Evolutionary conservation across 1,140 invertebrate species (phyloP), one percentile per base, ranked within the genome.

Genomic region (Apis dorsata): DNA sequence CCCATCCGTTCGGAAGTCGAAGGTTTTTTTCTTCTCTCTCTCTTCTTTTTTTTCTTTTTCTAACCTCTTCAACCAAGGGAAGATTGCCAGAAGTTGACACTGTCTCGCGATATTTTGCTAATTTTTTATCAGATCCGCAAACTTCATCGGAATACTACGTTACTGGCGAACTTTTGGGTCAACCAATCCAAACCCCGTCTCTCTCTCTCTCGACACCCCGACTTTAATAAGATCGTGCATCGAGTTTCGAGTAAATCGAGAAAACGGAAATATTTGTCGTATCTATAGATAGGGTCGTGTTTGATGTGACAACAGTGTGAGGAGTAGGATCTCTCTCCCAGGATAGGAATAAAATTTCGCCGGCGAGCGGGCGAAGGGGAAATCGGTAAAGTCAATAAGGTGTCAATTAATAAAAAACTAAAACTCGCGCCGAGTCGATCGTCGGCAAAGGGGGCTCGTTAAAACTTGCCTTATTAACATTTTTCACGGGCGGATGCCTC

Each of bases 401-500:
- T 34, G 34, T 72, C 81, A 57, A 74, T 68, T 75, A 75, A 70
- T 78, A 81, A 76, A 85, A 44, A 77, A 71, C 15, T 17, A 65
- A 44, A 44, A 77, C 44, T 82, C 44, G 17, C 44, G 55, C 34
- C 34, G 28, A 59, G 75, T 24, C 24, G n/a, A 77, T 55, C 51
- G 2, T 55, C n/a, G 51, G 70, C 19, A 53, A 72, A 65, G 69
- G 60, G 72, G 79, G 66, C 57, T 17, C 91, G 90, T 93, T 93
- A 93, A 93, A 93, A 93, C 92, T 92, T 93, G 89, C 86, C 91
- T 92, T 92, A 92, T 93, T 93, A 93, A 93, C 90, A 93, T 92
- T 92, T 92, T 92, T 93, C 92, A 92, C 92, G 89, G 90, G 75
- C 91, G 86, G 87, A 92, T 92, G 91, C 92, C 91, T 93, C 85